Conservation (phyloP, 2,113 vertebrate genomes). For the Chaetodon trifascialis region DNA sequence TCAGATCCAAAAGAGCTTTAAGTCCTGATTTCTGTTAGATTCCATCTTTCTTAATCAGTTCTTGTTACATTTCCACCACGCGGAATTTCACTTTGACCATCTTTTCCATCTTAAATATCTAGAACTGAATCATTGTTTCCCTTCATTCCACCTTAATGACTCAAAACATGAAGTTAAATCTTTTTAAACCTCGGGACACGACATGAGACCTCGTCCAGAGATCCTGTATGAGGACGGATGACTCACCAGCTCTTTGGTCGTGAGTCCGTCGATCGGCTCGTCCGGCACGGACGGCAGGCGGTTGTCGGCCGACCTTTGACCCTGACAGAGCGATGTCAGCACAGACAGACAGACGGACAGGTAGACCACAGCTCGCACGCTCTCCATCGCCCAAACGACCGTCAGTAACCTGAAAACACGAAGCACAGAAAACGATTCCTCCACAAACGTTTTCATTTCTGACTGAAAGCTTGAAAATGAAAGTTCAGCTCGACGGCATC, state of each 20-base stretch:
- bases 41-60: no score
- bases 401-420: neutral
- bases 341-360: constrained; percentile 71
- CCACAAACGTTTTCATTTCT: no score
- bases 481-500: neutral
- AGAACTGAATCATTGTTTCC: no score
- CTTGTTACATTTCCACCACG: no score
- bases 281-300: constrained; percentile 14
- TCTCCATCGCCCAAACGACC: constrained; percentile 50
- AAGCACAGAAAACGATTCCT: neutral
- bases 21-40: no score
- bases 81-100: no score
- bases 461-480: neutral
- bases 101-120: no score
- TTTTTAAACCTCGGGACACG: no score
- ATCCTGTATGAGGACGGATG: neutral
- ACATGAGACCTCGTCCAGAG: neutral
- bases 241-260: constrained; percentile 66
- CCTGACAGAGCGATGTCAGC: constrained; percentile 63
- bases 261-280: constrained; percentile 35
- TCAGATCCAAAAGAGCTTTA: no score
- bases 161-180: no score
- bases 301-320: constrained; percentile 62
- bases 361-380: constrained; percentile 51
- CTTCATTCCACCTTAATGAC: no score